Conservation (phyloP, 2,888 invertebrate genomes). For the Ashinkailepas kermadecensis region DNA sequence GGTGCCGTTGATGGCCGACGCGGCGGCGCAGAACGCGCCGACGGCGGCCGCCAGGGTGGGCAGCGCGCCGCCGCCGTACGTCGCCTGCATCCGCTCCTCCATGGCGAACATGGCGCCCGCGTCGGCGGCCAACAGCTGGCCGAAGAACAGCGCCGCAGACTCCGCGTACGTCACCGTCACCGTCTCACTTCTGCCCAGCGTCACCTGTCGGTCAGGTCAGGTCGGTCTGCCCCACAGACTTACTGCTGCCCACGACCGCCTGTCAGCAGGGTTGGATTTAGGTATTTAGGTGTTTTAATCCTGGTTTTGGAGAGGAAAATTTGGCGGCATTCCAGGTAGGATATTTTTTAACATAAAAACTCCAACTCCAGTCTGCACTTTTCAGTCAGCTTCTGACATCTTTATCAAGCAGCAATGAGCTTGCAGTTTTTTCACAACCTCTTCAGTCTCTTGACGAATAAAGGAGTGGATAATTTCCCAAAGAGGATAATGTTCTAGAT, state of each 20-base stretch:
- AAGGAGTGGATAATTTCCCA: too few relatives aligned
- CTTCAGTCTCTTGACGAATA: too few relatives aligned
- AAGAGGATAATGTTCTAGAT: too few relatives aligned
- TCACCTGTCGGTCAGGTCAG: neutral
- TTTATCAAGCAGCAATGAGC: too few relatives aligned
- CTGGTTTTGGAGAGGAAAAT: too few relatives aligned
- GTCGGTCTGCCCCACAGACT: neutral
- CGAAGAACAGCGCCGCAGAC: neutral
- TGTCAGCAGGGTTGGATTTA: neutral
- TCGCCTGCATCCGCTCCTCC: neutral
- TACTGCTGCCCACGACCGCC: neutral
- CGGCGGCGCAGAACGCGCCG: neutral
- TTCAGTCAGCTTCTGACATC: too few relatives aligned
- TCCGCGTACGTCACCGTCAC: neutral
- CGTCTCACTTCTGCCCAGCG: neutral
- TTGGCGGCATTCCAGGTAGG: too few relatives aligned
- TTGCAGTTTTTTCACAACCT: too few relatives aligned
- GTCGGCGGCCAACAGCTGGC: neutral
- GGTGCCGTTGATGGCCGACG: neutral
- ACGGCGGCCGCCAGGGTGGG: neutral
- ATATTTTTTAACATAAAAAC: too few relatives aligned
- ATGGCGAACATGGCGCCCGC: constrained; percentile 5
- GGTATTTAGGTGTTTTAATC: too few relatives aligned
- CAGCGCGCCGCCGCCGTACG: neutral
- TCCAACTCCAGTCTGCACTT: too few relatives aligned